Evolutionary conservation across 1,140 invertebrate species (phyloP), one percentile per base, ranked within the genome.

Genomic region (Drosophila orosa): DNA sequence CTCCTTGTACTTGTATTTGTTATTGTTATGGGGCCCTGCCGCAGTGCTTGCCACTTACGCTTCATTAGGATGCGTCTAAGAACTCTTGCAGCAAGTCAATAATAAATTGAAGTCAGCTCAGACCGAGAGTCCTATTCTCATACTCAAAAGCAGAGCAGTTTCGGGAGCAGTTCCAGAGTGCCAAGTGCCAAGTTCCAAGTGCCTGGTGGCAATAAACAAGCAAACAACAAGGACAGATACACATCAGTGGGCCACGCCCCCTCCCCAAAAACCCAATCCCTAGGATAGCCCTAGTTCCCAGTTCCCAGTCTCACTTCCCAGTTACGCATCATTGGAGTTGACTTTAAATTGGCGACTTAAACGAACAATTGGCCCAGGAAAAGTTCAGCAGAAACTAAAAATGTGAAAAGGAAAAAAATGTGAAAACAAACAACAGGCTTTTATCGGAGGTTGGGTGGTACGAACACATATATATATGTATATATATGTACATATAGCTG

Each of bases 51-150:
- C 75, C 83, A 89, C 84, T 87, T 87, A 89, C 80, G 84, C 80
- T 81, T 87, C 83, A 87, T 87, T 89, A 89, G 83, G 76, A 87
- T 89, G 84, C 84, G 80, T 83, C 80, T 89, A 83, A 77, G 74
- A 78, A 82, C 83, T 89, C 67, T 89, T 89, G 76, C 80, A 83
- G 67, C 72, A 66, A 78, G 78, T 87, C 73, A 83, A 89, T 87
- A 87, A 87, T 87, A 87, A 87, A 87, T 87, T 87, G 60, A 80
- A 83, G 75, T 52, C 67, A 57, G 67, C 29, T 68, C 37, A 54
- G 50, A 22, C 31, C 50, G 50, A 54, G 50, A 1, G 24, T 45
- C 22, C 7, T 13, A 2, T 44, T 19, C 61, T 40, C 12, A 33
- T 39, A 33, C 35, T 52, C 12, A 12, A 47, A 17, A 17, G 25